Percentiles rank a stretch among this genome's conserved stretches.
phyloP scores from a whole-genome alignment of 2,888 invertebrate species.

The Cephus pygmeus region DNA sequence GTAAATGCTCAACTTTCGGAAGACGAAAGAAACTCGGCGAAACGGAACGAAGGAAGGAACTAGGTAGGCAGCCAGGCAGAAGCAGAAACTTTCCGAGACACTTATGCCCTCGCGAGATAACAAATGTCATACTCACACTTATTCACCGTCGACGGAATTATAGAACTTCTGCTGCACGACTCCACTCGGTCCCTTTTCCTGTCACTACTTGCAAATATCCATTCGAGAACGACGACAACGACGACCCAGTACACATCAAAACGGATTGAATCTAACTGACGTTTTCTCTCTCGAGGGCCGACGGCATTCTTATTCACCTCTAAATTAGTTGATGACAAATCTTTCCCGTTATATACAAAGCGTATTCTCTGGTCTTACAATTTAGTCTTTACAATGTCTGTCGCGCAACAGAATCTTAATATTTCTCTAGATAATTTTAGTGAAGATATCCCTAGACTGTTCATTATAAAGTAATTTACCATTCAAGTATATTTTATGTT shows the following conservation, averaged over 20 bases:
- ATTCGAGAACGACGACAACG: not conserved
- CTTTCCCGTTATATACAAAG: not conserved
- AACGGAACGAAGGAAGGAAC: not conserved
- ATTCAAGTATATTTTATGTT: not conserved
- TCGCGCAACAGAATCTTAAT: not conserved
- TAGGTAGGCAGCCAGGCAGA: not conserved
- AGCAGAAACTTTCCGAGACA: slow-evolving; percentile 36
- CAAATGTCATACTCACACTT: slow-evolving; percentile 34
- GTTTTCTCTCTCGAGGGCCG: not conserved
- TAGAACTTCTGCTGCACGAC: slow-evolving; percentile 22
- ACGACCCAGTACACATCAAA: not conserved
- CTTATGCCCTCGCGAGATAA: slow-evolving; percentile 41
- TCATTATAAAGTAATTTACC: not conserved
- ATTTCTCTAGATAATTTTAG: not conserved
- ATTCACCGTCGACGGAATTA: slow-evolving; percentile 27
- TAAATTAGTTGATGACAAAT: not conserved
- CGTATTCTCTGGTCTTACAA: not conserved
- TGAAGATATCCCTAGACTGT: not conserved
- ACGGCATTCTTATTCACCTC: not conserved
- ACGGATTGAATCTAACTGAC: not conserved
- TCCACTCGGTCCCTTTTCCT: slow-evolving; percentile 13
- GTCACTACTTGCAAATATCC: slow-evolving; percentile 24
- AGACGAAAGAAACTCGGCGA: slow-evolving; percentile 14
- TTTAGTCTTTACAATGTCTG: not conserved
- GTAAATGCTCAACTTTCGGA: slow-evolving; percentile 27